A percentile compares a stretch with the other conserved stretches of the same genome.
Conservation (phyloP, 2,888 invertebrate species). For the Synanthedon tipuliformis region DNA sequence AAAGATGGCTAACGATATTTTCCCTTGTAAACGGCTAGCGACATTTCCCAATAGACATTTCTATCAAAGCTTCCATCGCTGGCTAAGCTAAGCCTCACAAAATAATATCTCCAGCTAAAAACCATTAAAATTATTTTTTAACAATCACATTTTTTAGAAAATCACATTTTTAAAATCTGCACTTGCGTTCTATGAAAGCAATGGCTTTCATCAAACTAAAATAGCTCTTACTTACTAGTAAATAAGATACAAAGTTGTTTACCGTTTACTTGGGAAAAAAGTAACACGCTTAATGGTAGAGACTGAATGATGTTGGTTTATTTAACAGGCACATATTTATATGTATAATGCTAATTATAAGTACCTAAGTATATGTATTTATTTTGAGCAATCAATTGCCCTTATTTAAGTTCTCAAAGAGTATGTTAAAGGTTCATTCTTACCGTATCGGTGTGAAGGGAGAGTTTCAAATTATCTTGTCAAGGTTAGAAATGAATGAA, state of each 20-base stretch:
- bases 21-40: slow-evolving; percentile 5
- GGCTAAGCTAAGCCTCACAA: too few relatives aligned
- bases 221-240: too few relatives aligned
- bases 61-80: too few relatives aligned
- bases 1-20: not conserved
- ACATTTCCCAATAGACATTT: not conserved
- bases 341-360: too few relatives aligned
- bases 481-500: not conserved
- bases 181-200: too few relatives aligned
- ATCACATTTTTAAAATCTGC: too few relatives aligned
- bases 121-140: too few relatives aligned
- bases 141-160: too few relatives aligned
- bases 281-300: slow-evolving; percentile 46
- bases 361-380: too few relatives aligned
- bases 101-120: too few relatives aligned
- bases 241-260: slow-evolving; percentile 1
- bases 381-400: not conserved
- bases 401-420: not conserved
- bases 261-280: slow-evolving; percentile 16
- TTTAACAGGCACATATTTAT: too few relatives aligned
- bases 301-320: slow-evolving; percentile 23
- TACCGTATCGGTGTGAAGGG: not conserved
- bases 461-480: not conserved
- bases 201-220: too few relatives aligned
- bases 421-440: not conserved